These are phyloP conservation scores for Drosophila borealis DNA, from an alignment of 2,888 invertebrate genomes.

Conservation along the genomic window DNA sequence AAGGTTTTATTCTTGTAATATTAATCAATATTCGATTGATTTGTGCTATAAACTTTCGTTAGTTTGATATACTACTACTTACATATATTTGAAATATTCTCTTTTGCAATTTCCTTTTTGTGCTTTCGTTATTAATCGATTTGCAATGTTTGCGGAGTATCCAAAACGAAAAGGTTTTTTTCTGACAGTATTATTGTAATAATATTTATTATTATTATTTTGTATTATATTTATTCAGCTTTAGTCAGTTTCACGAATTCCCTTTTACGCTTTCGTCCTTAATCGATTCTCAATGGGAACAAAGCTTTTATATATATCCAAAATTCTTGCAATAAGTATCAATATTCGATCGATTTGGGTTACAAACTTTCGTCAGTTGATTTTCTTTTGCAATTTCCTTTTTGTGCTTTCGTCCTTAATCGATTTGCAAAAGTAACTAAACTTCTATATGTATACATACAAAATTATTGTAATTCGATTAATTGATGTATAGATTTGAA, in stretches of 20 bases:
- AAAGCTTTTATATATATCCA: no score
- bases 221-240: no score
- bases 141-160: no score
- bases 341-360: not conserved
- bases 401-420: not conserved
- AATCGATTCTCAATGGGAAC: not conserved
- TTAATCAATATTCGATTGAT: not conserved
- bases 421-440: not conserved
- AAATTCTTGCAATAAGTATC: not conserved
- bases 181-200: no score
- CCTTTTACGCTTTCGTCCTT: not conserved
- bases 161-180: no score
- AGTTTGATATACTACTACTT: no score
- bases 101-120: no score
- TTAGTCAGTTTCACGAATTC: no score
- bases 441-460: not conserved
- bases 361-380: no score
- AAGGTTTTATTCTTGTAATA: not conserved
- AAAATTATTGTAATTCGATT: not conserved
- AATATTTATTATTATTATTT: no score
- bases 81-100: no score
- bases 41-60: not conserved
- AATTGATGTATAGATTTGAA: not conserved
- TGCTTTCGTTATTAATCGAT: no score
- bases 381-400: constrained; percentile 1